These are phyloP conservation scores for Aromia moschata DNA, from an alignment of 2,888 invertebrate species.

Conservation along the genomic window DNA sequence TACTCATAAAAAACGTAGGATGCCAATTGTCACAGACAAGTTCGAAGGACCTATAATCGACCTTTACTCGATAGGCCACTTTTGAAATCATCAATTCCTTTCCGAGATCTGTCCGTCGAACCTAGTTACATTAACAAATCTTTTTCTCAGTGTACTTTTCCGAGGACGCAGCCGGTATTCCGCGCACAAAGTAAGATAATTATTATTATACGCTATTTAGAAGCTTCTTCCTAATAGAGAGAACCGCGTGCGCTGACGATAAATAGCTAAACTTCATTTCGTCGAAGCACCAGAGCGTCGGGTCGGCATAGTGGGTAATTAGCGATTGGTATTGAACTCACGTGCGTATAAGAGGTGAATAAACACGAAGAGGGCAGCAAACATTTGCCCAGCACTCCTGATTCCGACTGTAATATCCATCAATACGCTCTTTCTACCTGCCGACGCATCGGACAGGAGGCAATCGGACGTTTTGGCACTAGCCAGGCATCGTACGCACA, in stretches of 20 bases:
- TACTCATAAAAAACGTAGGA: too few species aligned
- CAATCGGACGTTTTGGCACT: neutral
- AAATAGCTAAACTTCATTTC: conserved; percentile 20
- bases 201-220: conserved; percentile 1
- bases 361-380: conserved; percentile 56
- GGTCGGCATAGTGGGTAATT: conserved; percentile 46
- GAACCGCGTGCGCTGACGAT: neutral
- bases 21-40: too few species aligned
- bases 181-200: neutral
- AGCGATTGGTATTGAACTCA: conserved; percentile 54
- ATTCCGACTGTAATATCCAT: conserved; percentile 48
- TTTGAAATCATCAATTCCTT: too few species aligned
- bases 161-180: neutral
- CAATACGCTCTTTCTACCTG: conserved; percentile 30
- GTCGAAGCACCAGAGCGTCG: conserved; percentile 17
- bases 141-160: neutral
- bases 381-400: conserved; percentile 60
- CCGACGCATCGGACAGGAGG: conserved; percentile 36
- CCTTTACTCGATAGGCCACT: too few species aligned
- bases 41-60: too few species aligned
- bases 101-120: too few species aligned
- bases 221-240: conserved; percentile 15
- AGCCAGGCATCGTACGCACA: too few species aligned
- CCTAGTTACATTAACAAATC: neutral
- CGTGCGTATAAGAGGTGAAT: conserved; percentile 52